Evolutionary conservation across 1,140 invertebrate species (phyloP).

Genomic region (Probaryconus sp.): DNA sequence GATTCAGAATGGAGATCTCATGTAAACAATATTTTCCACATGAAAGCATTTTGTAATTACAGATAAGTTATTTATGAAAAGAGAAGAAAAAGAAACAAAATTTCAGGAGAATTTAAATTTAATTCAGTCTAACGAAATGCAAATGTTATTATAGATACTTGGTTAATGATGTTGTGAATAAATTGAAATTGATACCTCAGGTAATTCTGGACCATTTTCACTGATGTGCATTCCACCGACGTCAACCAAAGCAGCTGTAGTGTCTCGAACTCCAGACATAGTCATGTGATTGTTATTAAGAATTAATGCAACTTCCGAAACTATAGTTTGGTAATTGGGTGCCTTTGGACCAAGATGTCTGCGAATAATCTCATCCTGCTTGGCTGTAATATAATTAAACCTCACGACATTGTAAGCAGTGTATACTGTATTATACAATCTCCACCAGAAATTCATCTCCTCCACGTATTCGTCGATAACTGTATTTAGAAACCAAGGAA

Average conservation of each 20-base stretch:
- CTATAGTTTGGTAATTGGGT: conserved; percentile 71
- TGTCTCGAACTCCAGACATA: conserved; percentile 75
- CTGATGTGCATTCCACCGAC: conserved; percentile 80
- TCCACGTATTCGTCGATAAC: conserved; percentile 78
- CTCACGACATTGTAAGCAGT: conserved; percentile 41
- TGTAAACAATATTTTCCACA: too few species aligned
- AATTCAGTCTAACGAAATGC: too few species aligned
- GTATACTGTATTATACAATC: conserved; percentile 78
- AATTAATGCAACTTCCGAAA: conserved; percentile 77
- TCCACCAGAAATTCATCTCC: conserved; percentile 75
- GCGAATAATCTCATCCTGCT: conserved; percentile 65
- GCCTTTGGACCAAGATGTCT: conserved; percentile 73
- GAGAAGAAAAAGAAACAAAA: too few species aligned
- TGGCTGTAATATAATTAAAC: conserved; percentile 54
- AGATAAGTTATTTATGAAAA: too few species aligned
- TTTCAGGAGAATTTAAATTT: too few species aligned
- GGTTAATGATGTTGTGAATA: too few species aligned
- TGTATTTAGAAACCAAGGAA: conserved; percentile 80
- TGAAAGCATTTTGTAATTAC: too few species aligned
- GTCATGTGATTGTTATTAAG: conserved; percentile 81
- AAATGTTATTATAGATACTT: conserved; percentile 11
- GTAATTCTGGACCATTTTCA: conserved; percentile 25
- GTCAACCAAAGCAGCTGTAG: conserved; percentile 77
- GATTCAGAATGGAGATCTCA: too few species aligned
- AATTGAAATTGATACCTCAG: conserved; percentile 70